Percentiles rank a stretch among this genome's conserved stretches.
Evolutionary conservation across 2,888 invertebrate genomes (phyloP).

Genomic region (Pseudanteris insignis): DNA sequence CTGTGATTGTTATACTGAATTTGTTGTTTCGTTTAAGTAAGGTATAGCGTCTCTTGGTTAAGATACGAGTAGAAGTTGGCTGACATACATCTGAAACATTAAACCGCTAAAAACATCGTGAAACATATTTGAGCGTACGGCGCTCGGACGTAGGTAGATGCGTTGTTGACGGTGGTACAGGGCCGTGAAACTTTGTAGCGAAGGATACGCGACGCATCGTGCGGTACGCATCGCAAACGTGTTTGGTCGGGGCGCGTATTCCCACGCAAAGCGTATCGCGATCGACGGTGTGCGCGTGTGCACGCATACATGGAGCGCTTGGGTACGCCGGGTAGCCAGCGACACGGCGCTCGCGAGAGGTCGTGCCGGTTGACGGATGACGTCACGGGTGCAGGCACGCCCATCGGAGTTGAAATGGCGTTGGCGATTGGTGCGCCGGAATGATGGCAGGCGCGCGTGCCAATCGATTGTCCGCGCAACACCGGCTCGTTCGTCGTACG

Average conservation of each 20-base stretch:
- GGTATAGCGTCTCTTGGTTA: too few relatives aligned
- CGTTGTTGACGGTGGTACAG: background rate
- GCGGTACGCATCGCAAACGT: slow-evolving; percentile 9
- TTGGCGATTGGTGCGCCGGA: slow-evolving; percentile 57
- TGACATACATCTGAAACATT: too few relatives aligned
- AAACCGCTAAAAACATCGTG: too few relatives aligned
- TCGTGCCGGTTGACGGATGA: slow-evolving; percentile 53
- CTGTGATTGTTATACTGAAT: too few relatives aligned
- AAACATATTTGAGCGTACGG: too few relatives aligned
- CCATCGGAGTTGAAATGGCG: slow-evolving; percentile 47
- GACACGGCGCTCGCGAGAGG: slow-evolving; percentile 52
- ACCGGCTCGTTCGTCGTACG: slow-evolving; percentile 41
- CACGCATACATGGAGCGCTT: background rate
- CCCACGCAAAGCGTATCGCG: slow-evolving; percentile 8
- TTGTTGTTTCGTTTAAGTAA: too few relatives aligned
- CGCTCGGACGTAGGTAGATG: too few relatives aligned
- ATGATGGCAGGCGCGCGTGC: slow-evolving; percentile 65
- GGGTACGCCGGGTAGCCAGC: slow-evolving; percentile 46
- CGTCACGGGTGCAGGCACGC: slow-evolving; percentile 55
- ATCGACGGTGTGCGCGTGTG: background rate
- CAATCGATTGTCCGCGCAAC: slow-evolving; percentile 62
- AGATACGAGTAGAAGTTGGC: too few relatives aligned
- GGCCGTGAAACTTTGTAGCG: slow-evolving; percentile 14
- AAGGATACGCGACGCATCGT: slow-evolving; percentile 8
- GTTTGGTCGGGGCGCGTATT: slow-evolving; percentile 17